Percentiles rank a stretch among this genome's conserved stretches.
These are phyloP conservation scores for Pipistrellus kuhlii DNA, from an alignment of 2,797 vertebrate genomes.

Conservation along the genomic window DNA sequence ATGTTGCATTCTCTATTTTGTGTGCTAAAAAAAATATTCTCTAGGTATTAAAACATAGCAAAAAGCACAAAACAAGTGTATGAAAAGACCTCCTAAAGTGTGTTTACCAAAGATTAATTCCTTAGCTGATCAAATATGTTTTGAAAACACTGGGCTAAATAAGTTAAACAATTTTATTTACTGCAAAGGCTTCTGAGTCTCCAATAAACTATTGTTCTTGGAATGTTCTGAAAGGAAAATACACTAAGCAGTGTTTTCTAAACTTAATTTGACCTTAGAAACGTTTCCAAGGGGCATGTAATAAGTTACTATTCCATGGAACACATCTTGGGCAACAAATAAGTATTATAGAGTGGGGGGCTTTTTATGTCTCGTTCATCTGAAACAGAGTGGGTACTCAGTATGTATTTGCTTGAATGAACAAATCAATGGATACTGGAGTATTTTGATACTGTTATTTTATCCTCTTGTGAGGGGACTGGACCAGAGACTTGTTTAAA, in stretches of 20 bases:
- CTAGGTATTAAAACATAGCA: conserved; percentile 30
- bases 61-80: not conserved
- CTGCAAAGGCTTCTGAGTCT: conserved; percentile 16
- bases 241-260: not conserved
- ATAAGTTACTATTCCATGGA: not conserved
- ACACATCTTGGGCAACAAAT: not conserved
- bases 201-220: conserved; percentile 29
- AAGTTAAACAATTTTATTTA: conserved; percentile 53
- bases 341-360: not conserved
- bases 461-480: not conserved
- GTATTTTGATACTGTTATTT: conserved; percentile 16
- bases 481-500: no score
- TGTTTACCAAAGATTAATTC: conserved; percentile 27
- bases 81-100: conserved; percentile 1
- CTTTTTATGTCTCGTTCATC: not conserved
- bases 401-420: not conserved
- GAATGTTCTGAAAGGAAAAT: conserved; percentile 14
- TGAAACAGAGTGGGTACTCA: not conserved
- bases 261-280: conserved; percentile 26
- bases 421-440: not conserved
- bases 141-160: conserved; percentile 40
- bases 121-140: conserved; percentile 26
- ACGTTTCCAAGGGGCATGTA: not conserved
- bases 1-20: not conserved
- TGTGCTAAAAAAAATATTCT: not conserved